phyloP scores from a whole-genome alignment of 2,113 vertebrate genomes.

The Phocoena phocoena region DNA sequence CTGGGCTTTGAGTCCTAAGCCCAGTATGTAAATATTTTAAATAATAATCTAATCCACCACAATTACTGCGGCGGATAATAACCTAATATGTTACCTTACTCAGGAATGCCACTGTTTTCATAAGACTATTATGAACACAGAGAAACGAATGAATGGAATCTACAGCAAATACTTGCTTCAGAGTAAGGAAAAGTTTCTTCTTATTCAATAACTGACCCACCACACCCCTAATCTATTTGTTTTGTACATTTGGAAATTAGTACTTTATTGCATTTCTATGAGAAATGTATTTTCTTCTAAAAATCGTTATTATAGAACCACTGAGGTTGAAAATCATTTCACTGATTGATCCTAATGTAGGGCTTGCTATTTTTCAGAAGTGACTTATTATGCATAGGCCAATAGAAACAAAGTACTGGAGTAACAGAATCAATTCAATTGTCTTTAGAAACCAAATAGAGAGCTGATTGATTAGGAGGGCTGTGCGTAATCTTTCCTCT shows the following conservation, averaged over 20 bases:
- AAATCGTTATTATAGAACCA: conserved; percentile 23
- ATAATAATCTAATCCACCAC: background rate
- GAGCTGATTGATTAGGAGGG: background rate
- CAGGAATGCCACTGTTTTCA: background rate
- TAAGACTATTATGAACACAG: background rate
- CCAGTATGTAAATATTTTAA: background rate
- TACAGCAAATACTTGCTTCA: background rate
- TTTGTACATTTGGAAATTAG: conserved; percentile 22
- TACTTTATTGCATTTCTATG: conserved; percentile 14
- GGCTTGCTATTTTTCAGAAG: background rate
- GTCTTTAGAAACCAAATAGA: background rate
- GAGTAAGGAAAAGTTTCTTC: background rate
- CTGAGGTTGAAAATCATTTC: conserved; percentile 26
- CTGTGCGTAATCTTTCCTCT: background rate
- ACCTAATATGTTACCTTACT: background rate
- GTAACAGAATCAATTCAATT: background rate
- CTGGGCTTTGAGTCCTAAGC: background rate
- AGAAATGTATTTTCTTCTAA: conserved; percentile 42
- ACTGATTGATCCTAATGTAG: background rate
- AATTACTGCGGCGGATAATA: background rate
- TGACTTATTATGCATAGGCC: background rate
- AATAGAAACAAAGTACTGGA: background rate
- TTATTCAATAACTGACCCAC: background rate
- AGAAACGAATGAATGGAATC: background rate
- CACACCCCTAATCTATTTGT: background rate